Evolutionary conservation across 1,140 invertebrate genomes (phyloP).

Genomic region (Tetramorium simillimum): DNA sequence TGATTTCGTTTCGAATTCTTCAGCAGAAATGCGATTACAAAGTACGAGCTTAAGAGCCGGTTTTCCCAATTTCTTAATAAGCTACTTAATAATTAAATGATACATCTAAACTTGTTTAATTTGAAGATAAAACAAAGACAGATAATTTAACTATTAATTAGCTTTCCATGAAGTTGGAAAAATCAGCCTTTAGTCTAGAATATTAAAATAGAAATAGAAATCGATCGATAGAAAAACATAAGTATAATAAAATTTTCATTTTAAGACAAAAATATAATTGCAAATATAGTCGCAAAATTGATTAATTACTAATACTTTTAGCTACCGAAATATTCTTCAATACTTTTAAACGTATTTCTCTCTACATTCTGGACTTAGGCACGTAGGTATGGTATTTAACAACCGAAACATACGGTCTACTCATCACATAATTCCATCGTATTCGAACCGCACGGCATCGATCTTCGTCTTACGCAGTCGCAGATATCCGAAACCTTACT

Average conservation of each 20-base stretch:
- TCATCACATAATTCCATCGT: not conserved
- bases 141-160: too few species aligned
- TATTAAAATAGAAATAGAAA: not conserved
- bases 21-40: not conserved
- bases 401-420: not conserved
- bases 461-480: slow-evolving; percentile 41
- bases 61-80: too few species aligned
- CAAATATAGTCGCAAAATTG: not conserved
- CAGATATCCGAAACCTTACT: slow-evolving; percentile 53
- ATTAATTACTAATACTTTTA: not conserved
- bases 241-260: not conserved
- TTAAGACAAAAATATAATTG: not conserved
- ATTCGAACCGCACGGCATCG: slow-evolving; percentile 29
- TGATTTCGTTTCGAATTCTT: not conserved
- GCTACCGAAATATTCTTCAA: not conserved
- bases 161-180: too few species aligned
- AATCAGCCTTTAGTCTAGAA: not conserved
- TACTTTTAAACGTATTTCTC: not conserved
- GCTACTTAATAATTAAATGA: too few species aligned
- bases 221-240: not conserved
- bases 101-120: too few species aligned
- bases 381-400: not conserved
- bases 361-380: not conserved
- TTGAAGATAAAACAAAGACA: too few species aligned
- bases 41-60: not conserved